Conservation (phyloP, 1,140 invertebrate species). For the Aphidius gifuensis region DNA sequence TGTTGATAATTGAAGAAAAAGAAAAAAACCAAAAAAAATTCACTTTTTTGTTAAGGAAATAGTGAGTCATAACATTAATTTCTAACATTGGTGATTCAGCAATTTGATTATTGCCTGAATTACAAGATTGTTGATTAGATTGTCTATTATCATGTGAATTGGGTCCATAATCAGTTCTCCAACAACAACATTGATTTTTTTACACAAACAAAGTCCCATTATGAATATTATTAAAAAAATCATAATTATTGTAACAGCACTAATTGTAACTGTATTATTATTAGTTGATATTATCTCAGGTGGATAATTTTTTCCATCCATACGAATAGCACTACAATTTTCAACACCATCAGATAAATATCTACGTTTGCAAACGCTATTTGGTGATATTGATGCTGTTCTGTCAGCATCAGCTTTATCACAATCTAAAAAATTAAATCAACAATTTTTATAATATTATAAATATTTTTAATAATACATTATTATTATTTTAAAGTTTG, state of each 20-base stretch:
- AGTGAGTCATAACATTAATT: constrained; percentile 48
- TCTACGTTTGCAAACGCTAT: constrained; percentile 37
- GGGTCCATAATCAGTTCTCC: constrained; percentile 49
- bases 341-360: constrained; percentile 45
- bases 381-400: too few species aligned
- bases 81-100: constrained; percentile 46
- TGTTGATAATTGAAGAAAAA: too few species aligned
- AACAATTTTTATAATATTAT: too few species aligned
- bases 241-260: constrained; percentile 46
- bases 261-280: constrained; percentile 48
- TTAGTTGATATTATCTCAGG: constrained; percentile 31
- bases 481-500: constrained; percentile 5
- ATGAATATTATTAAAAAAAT: constrained; percentile 47
- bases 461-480: too few species aligned
- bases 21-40: constrained; percentile 32
- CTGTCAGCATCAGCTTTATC: too few species aligned
- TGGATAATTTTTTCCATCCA: constrained; percentile 41
- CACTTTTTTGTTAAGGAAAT: constrained; percentile 44
- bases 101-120: constrained; percentile 27
- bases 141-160: constrained; percentile 23
- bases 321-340: constrained; percentile 43
- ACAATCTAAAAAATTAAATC: too few species aligned
- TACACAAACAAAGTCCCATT: constrained; percentile 48
- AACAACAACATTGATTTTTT: constrained; percentile 45
- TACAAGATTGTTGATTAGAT: constrained; percentile 17